phyloP scores from a whole-genome alignment of 30 jellyfish, hydroid and myxozoan genomes.

The Chironex yamaguchii region DNA sequence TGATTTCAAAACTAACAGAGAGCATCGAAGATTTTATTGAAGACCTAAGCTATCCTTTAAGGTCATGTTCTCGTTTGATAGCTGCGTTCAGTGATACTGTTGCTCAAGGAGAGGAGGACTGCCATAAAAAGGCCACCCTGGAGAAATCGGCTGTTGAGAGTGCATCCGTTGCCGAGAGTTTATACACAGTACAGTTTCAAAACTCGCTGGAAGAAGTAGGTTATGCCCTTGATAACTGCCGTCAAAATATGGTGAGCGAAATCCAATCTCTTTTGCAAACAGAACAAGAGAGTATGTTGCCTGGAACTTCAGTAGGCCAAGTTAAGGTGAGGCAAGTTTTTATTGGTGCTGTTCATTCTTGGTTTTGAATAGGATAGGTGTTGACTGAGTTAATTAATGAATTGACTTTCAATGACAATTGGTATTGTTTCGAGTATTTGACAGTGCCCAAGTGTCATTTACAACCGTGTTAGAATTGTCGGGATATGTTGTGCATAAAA shows the following conservation, averaged over 20 bases:
- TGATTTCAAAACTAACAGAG: background rate
- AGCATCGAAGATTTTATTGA: background rate
- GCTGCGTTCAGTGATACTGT: background rate
- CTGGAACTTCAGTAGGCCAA: background rate
- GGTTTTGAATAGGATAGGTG: no score
- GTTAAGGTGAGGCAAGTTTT: no score
- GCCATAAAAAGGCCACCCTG: background rate
- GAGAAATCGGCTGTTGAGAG: background rate
- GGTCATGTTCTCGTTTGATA: background rate
- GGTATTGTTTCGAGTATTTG: no score
- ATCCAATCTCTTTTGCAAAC: background rate
- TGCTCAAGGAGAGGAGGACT: background rate
- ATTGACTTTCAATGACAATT: no score
- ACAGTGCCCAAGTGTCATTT: no score
- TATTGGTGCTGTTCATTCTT: no score
- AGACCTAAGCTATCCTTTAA: background rate
- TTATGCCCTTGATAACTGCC: background rate
- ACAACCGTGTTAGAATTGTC: no score
- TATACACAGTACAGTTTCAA: background rate
- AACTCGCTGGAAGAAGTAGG: background rate
- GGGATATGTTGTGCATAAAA: no score
- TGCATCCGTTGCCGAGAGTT: background rate
- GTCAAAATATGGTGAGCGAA: background rate
- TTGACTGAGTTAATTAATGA: no score
- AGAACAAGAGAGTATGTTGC: background rate